These are phyloP conservation scores for Podarcis raffonei DNA, from an alignment of 2,113 vertebrate species.

Conservation along the genomic window DNA sequence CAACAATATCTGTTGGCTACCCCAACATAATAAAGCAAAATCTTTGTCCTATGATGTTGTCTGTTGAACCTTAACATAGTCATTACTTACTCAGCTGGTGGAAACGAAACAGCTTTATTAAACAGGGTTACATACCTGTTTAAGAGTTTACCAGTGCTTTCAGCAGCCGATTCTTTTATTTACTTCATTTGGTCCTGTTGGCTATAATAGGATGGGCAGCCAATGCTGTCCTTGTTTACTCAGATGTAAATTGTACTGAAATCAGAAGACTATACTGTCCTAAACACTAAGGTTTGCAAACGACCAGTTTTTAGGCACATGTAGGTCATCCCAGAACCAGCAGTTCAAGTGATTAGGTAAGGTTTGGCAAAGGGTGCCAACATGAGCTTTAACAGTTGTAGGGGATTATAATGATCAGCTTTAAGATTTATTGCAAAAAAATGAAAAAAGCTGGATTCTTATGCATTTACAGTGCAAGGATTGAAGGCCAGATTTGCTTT, in stretches of 20 bases:
- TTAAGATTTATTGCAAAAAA: neutral
- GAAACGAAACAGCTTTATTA: neutral
- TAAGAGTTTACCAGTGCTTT: neutral
- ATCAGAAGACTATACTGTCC: neutral
- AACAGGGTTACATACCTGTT: neutral
- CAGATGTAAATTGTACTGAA: neutral
- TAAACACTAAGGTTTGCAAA: neutral
- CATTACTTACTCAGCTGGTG: neutral
- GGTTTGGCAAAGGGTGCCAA: neutral
- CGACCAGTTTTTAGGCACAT: neutral
- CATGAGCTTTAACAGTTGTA: neutral
- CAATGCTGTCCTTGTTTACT: neutral
- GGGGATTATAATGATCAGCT: neutral
- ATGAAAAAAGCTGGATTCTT: neutral
- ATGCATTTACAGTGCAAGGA: neutral
- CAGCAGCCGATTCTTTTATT: neutral
- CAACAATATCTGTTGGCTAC: no score
- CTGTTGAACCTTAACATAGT: neutral
- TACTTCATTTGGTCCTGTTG: neutral
- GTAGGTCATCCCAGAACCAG: neutral
- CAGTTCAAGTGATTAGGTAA: neutral
- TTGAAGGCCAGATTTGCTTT: no score
- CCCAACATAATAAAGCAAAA: no score
- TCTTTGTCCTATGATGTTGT: no score
- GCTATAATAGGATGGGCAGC: neutral